Conservation (phyloP, 1,140 invertebrate genomes). For the Pemphigus obesinymphae region DNA sequence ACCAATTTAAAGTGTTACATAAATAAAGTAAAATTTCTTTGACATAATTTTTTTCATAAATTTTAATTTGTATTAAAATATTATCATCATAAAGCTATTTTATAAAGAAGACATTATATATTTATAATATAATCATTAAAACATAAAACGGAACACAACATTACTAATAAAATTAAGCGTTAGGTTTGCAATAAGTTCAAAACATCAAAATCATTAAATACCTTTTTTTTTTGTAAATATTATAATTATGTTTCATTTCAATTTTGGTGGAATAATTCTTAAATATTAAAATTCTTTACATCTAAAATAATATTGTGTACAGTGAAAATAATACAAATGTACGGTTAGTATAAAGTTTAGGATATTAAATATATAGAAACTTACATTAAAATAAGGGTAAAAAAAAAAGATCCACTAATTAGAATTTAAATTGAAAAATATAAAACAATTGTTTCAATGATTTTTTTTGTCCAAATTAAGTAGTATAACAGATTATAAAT, state of each 20-base stretch:
- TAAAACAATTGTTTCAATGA: conserved; percentile 1
- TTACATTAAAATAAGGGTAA: background rate
- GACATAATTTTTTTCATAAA: background rate
- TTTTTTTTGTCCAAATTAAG: background rate
- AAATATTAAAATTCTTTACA: background rate
- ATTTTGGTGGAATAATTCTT: too few relatives aligned
- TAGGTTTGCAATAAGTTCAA: too few relatives aligned
- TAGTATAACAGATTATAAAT: conserved; percentile 6
- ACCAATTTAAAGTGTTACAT: background rate
- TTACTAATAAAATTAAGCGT: too few relatives aligned
- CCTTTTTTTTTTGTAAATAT: too few relatives aligned
- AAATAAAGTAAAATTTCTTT: background rate
- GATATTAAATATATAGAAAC: background rate
- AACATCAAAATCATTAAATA: too few relatives aligned
- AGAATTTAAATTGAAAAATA: conserved; percentile 23
- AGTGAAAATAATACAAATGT: background rate
- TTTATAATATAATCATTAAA: too few relatives aligned
- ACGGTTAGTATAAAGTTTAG: background rate
- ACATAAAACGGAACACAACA: too few relatives aligned
- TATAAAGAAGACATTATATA: too few relatives aligned
- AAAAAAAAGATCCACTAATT: conserved; percentile 3
- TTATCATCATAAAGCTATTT: background rate
- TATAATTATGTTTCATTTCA: too few relatives aligned
- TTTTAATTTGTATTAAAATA: background rate
- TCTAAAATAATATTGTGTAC: background rate